Base-by-base conservation (phyloP, 2,113 vertebrate species). In the Sminthopsis crassicaudata region DNA sequence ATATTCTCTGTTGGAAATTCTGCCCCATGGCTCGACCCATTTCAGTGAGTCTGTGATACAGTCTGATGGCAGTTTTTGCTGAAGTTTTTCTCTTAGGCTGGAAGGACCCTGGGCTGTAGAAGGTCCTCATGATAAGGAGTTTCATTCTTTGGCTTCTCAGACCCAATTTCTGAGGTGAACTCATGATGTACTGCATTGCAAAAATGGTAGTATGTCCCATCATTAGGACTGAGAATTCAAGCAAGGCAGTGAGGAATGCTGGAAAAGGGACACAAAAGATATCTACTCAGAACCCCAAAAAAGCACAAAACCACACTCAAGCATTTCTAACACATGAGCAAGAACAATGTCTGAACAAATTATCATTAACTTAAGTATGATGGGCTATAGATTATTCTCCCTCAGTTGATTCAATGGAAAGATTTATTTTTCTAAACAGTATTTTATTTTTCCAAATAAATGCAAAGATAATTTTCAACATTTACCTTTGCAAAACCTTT, bases 1-100 rank as follows among this genome's bases (percentile, higher is more conserved):
- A 97, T 0, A 98, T 97, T 1, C 95, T 97, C 46, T 98, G 98
- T 46, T 98, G 95, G 0, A 99, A 97, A 94, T 94, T 98, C 94
- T 98, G 99, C 0, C 99, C 99, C 98, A 99, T 97, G 16, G 95
- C 93, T 27, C 97, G 98, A 23, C 99, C 99, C 48, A 99, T 48
- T 0, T 98, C 98, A 0, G 98, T 97, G 76, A 99, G 98, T 27
- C 98, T 98, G 93, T 98, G 97, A 16, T 98, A 94, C 26, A 98
- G 97, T 50, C 95, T 92, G 0, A 98, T 55, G 36, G 96, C 98
- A 14, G 98, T 94, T 94, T 98, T 99, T 50, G 97, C 1, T 0
- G 96, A 93, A 46, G 95, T 98, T 30, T 97, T 98, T 95, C 98
- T 96, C 53, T 97, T 93, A 0, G 98, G 98, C 91, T 96, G 96